A percentile compares a stretch with the other conserved stretches of the same genome.
phyloP scores from a whole-genome alignment of 1,140 invertebrate genomes.

The Drosophila guanche region DNA sequence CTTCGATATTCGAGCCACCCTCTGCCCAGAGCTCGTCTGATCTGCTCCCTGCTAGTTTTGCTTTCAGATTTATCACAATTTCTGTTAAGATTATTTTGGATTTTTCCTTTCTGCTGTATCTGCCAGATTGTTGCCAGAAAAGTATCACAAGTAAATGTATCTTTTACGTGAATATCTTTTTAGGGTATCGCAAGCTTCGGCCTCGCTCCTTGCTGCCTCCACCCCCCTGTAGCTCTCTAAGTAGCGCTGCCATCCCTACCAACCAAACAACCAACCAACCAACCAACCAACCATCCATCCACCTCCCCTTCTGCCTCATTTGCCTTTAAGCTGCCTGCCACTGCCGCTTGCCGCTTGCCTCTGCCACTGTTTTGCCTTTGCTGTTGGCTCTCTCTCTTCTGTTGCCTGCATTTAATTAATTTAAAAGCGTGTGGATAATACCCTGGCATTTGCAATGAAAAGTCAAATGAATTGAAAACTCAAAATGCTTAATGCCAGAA shows the following conservation, averaged over 20 bases:
- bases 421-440: conserved; percentile 82
- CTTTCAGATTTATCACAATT: too few relatives aligned
- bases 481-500: conserved; percentile 68
- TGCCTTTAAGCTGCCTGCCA: not conserved
- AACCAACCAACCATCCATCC: not conserved
- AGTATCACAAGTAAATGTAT: too few relatives aligned
- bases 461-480: conserved; percentile 81
- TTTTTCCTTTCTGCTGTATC: too few relatives aligned
- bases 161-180: too few relatives aligned
- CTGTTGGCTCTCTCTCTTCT: conserved; percentile 17
- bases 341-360: too few relatives aligned
- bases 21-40: conserved; percentile 26
- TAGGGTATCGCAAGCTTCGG: too few relatives aligned
- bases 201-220: conserved; percentile 2
- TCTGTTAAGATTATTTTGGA: too few relatives aligned
- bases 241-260: too few relatives aligned
- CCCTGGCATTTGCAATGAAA: conserved; percentile 78
- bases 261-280: not conserved
- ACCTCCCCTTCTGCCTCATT: not conserved
- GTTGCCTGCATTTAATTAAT: conserved; percentile 74
- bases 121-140: too few relatives aligned
- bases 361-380: conserved; percentile 8
- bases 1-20: conserved; percentile 39
- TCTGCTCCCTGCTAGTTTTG: conserved; percentile 11
- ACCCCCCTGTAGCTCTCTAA: too few relatives aligned